Evolutionary conservation across 2,113 vertebrate genomes (phyloP), one percentile per base, ranked within the genome.

Genomic region (Sminthopsis crassicaudata): DNA sequence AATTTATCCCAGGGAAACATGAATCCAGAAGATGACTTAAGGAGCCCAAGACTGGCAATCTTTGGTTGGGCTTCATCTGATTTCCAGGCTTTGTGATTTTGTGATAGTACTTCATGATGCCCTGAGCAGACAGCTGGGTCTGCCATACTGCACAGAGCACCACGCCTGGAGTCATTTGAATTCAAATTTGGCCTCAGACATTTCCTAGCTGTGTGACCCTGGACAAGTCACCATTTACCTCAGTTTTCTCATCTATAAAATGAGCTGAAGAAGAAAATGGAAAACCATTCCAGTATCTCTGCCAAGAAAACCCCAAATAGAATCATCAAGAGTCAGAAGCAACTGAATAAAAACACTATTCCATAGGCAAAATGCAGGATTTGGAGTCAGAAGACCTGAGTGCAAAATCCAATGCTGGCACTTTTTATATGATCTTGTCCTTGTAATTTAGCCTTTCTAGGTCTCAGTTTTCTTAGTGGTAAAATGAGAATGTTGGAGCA

Each of bases 1-100:
- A 84, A 60, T 67, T 91, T 93, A 60, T 92, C 94, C 95, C 53
- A 53, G 11, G 90, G 24, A 93, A 54, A 8, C 27, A 5, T 91
- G 92, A 91, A 91, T 93, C 54, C n/a, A 4, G 46, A 91, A 54
- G 30, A 50, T 26, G 53, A 90, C 60, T 89, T 53, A 48, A 57
- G 53, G 93, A 60, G 91, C 50, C 19, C 0, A 23, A 90, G 57
- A 48, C 30, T 76, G 51, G 93, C 51, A 27, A 42, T 30, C 54
- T 96, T 52, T 26, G 8, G 76, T 22, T 96, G 90, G 91, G 48
- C 89, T 67, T 67, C 57, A 30, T 67, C 27, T 36, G 11, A 67
- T 11, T 36, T 67, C 30, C 27, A 60, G 27, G 55, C 9, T 30
- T 60, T 60, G 55, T 60, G 26, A 26, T 26, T 30, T 30, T 60